Percentiles rank a stretch among this genome's conserved stretches.
These are phyloP conservation scores for Plumapathes pennacea DNA, from an alignment of 92 coral and sea anemone genomes.

Conservation along the genomic window DNA sequence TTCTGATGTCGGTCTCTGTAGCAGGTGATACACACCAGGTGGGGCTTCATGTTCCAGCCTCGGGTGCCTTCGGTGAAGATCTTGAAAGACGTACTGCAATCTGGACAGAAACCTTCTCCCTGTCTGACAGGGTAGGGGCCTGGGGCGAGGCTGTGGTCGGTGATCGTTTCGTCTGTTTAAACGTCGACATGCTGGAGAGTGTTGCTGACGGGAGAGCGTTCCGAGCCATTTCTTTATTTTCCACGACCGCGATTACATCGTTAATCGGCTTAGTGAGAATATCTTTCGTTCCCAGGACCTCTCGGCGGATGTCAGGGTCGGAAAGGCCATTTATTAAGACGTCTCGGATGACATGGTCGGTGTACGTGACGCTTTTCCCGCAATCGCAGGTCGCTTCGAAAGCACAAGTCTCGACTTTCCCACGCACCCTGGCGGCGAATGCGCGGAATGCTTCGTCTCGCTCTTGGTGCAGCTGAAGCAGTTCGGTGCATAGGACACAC, in stretches of 20 bases:
- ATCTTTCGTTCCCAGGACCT: constrained; percentile 27
- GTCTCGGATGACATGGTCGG: constrained; percentile 47
- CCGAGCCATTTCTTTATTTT: constrained; percentile 65
- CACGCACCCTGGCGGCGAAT: constrained; percentile 62
- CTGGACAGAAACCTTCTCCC: constrained; percentile 41
- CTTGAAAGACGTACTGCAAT: constrained; percentile 20
- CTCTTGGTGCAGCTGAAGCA: constrained; percentile 45
- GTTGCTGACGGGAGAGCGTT: constrained; percentile 60
- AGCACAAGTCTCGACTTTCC: constrained; percentile 66
- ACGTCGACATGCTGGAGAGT: constrained; percentile 45
- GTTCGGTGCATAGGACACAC: constrained; percentile 55
- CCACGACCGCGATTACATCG: constrained; percentile 60
- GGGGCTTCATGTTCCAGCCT: constrained; percentile 63
- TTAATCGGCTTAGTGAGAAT: constrained; percentile 38
- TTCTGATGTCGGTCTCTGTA: constrained; percentile 38
- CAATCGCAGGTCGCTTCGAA: constrained; percentile 35
- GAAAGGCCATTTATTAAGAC: constrained; percentile 43
- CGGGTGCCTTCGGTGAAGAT: constrained; percentile 55
- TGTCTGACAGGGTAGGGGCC: constrained; percentile 17
- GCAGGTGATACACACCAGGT: constrained; percentile 39
- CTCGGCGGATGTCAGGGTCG: constrained; percentile 58
- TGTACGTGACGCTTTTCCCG: constrained; percentile 34
- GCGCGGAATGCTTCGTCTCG: constrained; percentile 54
- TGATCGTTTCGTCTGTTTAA: constrained; percentile 19
- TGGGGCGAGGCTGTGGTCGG: constrained; percentile 4